Evolutionary conservation across 2,888 invertebrate genomes (phyloP).

Genomic region (Neuroscelio doddi): DNA sequence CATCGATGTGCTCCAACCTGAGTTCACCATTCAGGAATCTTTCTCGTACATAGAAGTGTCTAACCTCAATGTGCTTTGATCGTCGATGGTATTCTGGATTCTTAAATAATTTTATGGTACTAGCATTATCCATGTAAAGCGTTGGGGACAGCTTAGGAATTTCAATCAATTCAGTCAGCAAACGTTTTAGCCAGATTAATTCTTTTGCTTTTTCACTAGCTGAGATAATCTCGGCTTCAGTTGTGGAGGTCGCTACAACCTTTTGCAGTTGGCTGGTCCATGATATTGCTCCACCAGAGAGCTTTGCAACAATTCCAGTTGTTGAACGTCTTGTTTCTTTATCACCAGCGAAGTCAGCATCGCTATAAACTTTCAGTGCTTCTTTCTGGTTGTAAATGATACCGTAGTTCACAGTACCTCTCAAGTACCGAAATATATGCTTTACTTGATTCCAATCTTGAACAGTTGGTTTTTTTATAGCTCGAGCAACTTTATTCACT

Average conservation of each 20-base stretch:
- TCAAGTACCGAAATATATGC: constrained; percentile 56
- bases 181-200: constrained; percentile 56
- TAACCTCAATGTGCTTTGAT: constrained; percentile 55
- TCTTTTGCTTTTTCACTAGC: constrained; percentile 57
- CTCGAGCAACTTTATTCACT: constrained; percentile 39
- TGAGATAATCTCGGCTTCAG: constrained; percentile 58
- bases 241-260: constrained; percentile 50
- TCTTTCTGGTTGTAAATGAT: constrained; percentile 44
- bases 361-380: constrained; percentile 44
- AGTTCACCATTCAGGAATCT: constrained; percentile 47
- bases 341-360: constrained; percentile 64
- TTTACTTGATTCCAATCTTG: constrained; percentile 54
- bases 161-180: constrained; percentile 52
- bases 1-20: constrained; percentile 48
- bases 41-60: constrained; percentile 57
- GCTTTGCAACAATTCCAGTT: constrained; percentile 49
- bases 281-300: constrained; percentile 52
- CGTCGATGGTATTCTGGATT: constrained; percentile 59
- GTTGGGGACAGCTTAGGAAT: constrained; percentile 47
- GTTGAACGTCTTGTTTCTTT: constrained; percentile 56
- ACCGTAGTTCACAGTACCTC: constrained; percentile 50
- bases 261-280: constrained; percentile 48
- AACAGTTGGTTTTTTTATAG: constrained; percentile 43
- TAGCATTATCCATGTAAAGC: constrained; percentile 55
- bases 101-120: constrained; percentile 54